Conservation (phyloP, 2,113 vertebrate species). For the Coptodon rendalli region DNA sequence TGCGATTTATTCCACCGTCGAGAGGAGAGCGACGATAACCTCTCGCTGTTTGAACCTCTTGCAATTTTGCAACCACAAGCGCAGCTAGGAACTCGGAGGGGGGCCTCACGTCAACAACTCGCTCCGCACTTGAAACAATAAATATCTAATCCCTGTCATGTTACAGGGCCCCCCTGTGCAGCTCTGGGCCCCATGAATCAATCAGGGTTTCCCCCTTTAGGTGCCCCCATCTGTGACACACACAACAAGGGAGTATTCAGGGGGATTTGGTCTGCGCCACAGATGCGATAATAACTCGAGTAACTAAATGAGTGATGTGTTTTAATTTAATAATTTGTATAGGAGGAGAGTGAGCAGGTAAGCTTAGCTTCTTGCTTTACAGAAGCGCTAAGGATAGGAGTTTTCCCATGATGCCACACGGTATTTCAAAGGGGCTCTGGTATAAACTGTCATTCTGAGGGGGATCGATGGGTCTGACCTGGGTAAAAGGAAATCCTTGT, state of each 20-base stretch:
- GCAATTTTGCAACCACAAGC: neutral
- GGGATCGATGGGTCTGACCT: neutral
- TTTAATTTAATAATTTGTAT: neutral
- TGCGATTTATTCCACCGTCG: neutral
- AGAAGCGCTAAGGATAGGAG: neutral
- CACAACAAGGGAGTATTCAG: conserved; percentile 7
- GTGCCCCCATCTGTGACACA: neutral
- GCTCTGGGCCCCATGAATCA: conserved; percentile 25
- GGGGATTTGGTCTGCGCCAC: conserved; percentile 4
- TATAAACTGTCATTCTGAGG: neutral
- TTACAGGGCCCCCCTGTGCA: neutral
- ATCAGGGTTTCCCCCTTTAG: neutral
- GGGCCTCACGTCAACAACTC: conserved; percentile 6
- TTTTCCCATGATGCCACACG: conserved; percentile 2
- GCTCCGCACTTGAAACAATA: conserved; percentile 26
- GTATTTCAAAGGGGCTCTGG: neutral
- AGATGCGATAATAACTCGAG: neutral
- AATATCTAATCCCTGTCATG: conserved; percentile 52
- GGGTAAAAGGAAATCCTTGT: neutral
- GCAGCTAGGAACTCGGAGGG: neutral
- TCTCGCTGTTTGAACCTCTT: neutral
- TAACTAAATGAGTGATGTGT: neutral
- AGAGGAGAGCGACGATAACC: neutral
- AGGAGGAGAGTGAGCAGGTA: neutral
- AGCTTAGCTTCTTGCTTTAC: neutral